Conservation (phyloP, 2,888 invertebrate species). For the Dryococelus australis region DNA sequence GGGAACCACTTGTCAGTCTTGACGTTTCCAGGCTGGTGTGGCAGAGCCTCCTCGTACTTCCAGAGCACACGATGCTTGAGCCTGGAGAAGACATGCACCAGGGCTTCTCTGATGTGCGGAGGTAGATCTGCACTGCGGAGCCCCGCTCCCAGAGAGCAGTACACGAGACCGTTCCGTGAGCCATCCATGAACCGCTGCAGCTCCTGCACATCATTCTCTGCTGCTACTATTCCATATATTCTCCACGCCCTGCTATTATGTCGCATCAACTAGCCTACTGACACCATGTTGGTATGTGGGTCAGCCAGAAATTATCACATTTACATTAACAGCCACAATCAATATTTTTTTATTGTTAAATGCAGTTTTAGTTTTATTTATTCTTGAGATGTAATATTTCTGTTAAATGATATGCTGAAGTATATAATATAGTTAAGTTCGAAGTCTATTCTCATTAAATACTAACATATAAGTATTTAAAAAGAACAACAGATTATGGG, state of each 20-base stretch:
- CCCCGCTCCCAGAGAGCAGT: constrained; percentile 51
- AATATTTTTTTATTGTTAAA: no score
- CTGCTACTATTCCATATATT: not conserved
- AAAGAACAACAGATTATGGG: no score
- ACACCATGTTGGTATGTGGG: no score
- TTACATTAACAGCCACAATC: no score
- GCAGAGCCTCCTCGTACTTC: constrained; percentile 52
- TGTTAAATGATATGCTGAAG: no score
- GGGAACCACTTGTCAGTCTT: constrained; percentile 52
- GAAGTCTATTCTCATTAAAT: no score
- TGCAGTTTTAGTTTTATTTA: no score
- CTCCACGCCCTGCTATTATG: not conserved
- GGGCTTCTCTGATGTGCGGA: constrained; percentile 43
- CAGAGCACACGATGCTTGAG: constrained; percentile 52
- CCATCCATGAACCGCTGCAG: constrained; percentile 47
- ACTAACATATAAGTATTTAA: no score
- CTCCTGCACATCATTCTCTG: constrained; percentile 34
- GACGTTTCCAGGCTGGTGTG: constrained; percentile 50
- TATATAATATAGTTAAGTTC: no score
- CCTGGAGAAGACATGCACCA: constrained; percentile 49
- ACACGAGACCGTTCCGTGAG: constrained; percentile 48
- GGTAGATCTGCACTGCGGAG: constrained; percentile 47
- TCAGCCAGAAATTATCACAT: no score
- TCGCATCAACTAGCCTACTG: no score
- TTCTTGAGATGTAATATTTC: no score